Evolutionary conservation across 2,888 invertebrate species (phyloP).

Genomic region (Panzeria rudis): DNA sequence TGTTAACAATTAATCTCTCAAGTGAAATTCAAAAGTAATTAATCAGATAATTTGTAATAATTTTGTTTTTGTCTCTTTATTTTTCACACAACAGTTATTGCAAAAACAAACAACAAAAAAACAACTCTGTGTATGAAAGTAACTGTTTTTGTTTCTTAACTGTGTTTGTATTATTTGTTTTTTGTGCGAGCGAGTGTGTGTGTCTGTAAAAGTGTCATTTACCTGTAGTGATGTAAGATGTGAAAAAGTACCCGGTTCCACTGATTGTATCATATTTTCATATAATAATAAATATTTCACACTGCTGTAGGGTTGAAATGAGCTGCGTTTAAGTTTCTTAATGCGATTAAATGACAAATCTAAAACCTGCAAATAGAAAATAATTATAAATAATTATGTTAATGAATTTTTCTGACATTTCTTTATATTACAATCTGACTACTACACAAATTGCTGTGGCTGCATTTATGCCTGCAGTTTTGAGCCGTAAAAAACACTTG

Average conservation of each 20-base stretch:
- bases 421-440: no score
- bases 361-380: slow-evolving; percentile 78
- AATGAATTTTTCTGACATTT: no score
- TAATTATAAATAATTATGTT: neutral
- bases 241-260: slow-evolving; percentile 82
- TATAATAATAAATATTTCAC: slow-evolving; percentile 82
- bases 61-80: slow-evolving; percentile 21
- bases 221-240: slow-evolving; percentile 82
- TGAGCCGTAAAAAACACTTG: slow-evolving; percentile 5
- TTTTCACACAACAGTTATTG: slow-evolving; percentile 11
- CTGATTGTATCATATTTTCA: slow-evolving; percentile 83
- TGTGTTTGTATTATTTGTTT: slow-evolving; percentile 8
- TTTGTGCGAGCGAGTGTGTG: neutral
- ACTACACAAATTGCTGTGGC: no score
- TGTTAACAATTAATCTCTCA: slow-evolving; percentile 60
- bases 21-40: slow-evolving; percentile 27
- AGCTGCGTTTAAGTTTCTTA: slow-evolving; percentile 80
- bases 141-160: neutral
- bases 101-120: no score
- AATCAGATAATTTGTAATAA: slow-evolving; percentile 42
- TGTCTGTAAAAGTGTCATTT: slow-evolving; percentile 57
- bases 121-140: neutral
- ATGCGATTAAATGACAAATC: slow-evolving; percentile 83
- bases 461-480: neutral
- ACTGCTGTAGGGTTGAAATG: slow-evolving; percentile 81